phyloP scores from a whole-genome alignment of 2,113 vertebrate genomes.

The Arothron firmamentum region DNA sequence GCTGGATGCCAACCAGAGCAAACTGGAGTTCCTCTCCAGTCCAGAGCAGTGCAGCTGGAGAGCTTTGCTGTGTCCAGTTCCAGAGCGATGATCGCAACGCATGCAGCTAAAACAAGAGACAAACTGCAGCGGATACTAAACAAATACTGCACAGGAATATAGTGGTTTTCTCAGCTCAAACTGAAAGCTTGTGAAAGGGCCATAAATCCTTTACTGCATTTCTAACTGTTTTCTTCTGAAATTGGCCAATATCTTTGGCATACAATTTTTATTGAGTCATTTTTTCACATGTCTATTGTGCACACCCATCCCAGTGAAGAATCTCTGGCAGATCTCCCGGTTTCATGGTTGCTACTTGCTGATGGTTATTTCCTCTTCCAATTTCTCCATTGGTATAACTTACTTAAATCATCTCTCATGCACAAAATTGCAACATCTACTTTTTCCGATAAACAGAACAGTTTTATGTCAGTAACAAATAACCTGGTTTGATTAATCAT shows the following conservation, averaged over 20 bases:
- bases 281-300: background rate
- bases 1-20: conserved; percentile 64
- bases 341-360: too few relatives aligned
- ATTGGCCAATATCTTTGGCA: background rate
- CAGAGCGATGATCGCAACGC: conserved; percentile 28
- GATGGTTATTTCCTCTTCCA: too few relatives aligned
- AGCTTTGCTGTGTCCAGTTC: conserved; percentile 31
- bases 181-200: background rate
- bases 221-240: background rate
- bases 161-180: background rate
- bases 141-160: background rate
- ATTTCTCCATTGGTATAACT: too few relatives aligned
- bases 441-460: conserved; percentile 22
- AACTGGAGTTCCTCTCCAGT: conserved; percentile 35
- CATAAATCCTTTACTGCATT: background rate
- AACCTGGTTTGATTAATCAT: conserved; percentile 7
- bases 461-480: conserved; percentile 22
- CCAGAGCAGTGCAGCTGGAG: conserved; percentile 39
- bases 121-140: conserved; percentile 27
- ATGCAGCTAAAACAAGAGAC: conserved; percentile 19
- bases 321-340: background rate
- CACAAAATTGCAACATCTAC: conserved; percentile 6
- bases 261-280: background rate
- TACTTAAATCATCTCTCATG: background rate
- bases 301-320: background rate